Conservation (phyloP, 37 sponge, comb jelly and placozoan species). For the Axinella damicornis region DNA sequence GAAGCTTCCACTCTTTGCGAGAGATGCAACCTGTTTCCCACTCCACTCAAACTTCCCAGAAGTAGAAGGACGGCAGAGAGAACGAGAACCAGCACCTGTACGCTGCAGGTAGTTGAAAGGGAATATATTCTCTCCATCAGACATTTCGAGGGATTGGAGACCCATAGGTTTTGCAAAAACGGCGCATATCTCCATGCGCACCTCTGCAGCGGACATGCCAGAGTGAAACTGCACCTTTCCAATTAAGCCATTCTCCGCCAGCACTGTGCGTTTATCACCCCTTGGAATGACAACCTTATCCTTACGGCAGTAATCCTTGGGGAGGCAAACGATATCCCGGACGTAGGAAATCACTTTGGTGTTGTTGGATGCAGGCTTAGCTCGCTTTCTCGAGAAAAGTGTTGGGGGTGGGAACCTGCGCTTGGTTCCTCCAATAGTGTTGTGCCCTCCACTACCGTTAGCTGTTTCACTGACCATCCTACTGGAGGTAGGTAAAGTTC, state of each 20-base stretch:
- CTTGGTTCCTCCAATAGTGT: no score
- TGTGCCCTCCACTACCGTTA: no score
- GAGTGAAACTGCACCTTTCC: slow-evolving; percentile 30
- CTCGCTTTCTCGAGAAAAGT: background rate
- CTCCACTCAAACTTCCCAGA: slow-evolving; percentile 9
- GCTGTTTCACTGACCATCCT: no score
- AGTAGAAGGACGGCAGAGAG: slow-evolving; percentile 1
- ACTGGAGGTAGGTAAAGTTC: no score
- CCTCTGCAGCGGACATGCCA: background rate
- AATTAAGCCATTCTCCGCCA: slow-evolving; percentile 16
- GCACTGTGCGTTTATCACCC: background rate
- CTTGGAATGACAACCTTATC: slow-evolving; percentile 6
- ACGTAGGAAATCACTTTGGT: background rate
- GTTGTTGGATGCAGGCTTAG: background rate
- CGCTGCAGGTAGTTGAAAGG: slow-evolving; percentile 15
- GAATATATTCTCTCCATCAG: background rate
- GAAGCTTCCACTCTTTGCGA: slow-evolving; percentile 12
- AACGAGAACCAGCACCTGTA: slow-evolving; percentile 13
- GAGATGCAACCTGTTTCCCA: slow-evolving; percentile 11
- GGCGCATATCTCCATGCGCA: background rate
- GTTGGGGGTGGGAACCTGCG: background rate
- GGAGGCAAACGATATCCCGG: slow-evolving; percentile 18
- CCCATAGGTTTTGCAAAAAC: slow-evolving; percentile 17
- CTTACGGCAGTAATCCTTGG: background rate
- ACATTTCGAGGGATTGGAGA: no score